Percentiles rank a stretch among this genome's conserved stretches.
These are phyloP conservation scores for Nowickia ferox DNA, from an alignment of 2,888 invertebrate species.

Conservation along the genomic window DNA sequence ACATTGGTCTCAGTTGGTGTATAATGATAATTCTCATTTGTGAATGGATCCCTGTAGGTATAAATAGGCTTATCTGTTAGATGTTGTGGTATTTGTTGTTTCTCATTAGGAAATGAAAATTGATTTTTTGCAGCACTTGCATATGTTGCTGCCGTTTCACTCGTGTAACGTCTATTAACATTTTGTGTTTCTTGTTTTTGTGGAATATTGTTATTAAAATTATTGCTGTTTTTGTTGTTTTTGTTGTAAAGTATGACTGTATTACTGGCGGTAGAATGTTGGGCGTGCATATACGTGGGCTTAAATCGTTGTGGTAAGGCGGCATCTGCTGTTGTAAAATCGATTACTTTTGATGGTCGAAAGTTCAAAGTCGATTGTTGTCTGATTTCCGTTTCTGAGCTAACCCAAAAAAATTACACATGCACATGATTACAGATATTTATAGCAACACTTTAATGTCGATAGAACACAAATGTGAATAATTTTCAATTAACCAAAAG, in stretches of 20 bases:
- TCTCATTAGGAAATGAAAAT: conserved; percentile 73
- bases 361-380: conserved; percentile 72
- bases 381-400: conserved; percentile 12
- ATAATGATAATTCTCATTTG: conserved; percentile 77
- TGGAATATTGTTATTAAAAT: conserved; percentile 27
- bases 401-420: not conserved
- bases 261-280: conserved; percentile 60
- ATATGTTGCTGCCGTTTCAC: conserved; percentile 45
- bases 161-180: conserved; percentile 66
- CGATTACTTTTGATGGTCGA: conserved; percentile 78
- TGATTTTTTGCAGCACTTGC: conserved; percentile 52
- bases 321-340: conserved; percentile 79
- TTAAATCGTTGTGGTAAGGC: conserved; percentile 73
- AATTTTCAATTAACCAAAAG: too few species aligned
- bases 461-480: too few species aligned
- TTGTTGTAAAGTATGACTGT: conserved; percentile 15
- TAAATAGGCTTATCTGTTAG: conserved; percentile 78
- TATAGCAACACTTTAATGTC: too few species aligned
- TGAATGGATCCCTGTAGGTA: conserved; percentile 79
- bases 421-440: not conserved
- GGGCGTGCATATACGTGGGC: conserved; percentile 74
- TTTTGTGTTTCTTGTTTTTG: conserved; percentile 66
- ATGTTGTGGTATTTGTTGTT: conserved; percentile 74
- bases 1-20: conserved; percentile 72
- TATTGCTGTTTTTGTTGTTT: conserved; percentile 18